Percentiles rank a stretch among this genome's conserved stretches.
Conservation (phyloP, 2,113 vertebrate species). For the Pholis gunnellus region DNA sequence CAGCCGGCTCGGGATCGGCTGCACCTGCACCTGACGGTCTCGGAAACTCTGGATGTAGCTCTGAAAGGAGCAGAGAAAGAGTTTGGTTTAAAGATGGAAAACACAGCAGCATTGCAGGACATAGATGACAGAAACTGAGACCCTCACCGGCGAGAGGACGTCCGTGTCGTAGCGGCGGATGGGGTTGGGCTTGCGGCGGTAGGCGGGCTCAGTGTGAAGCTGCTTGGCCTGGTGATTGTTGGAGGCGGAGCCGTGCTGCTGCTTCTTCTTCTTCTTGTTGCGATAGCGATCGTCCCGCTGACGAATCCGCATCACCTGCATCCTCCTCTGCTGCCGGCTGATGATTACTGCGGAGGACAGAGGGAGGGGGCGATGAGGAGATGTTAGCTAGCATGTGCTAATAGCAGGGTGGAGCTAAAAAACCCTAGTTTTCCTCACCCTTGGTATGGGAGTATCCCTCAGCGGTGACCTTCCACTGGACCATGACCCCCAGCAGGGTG, state of each 20-base stretch:
- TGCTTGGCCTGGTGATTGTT: constrained; percentile 85
- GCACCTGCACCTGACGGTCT: constrained; percentile 89
- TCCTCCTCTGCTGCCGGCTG: constrained; percentile 93
- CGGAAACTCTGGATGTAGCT: constrained; percentile 99
- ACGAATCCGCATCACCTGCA: constrained; percentile 96
- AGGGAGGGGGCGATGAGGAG: neutral
- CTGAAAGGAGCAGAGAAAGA: constrained; percentile 73
- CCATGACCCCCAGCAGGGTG: constrained; percentile 90
- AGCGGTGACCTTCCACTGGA: constrained; percentile 96
- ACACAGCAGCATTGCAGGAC: neutral
- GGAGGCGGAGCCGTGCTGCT: constrained; percentile 66
- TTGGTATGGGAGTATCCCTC: constrained; percentile 98
- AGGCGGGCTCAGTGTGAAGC: constrained; percentile 89
- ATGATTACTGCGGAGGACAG: constrained; percentile 89
- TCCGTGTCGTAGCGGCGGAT: constrained; percentile 97
- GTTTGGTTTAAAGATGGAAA: neutral
- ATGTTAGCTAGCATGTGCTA: neutral
- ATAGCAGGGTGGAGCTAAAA: neutral
- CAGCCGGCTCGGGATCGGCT: constrained; percentile 87
- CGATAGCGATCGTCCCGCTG: constrained; percentile 93
- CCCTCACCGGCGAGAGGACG: constrained; percentile 94
- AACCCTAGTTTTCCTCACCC: constrained; percentile 86
- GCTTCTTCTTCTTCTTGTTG: constrained; percentile 89
- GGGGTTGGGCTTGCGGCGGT: constrained; percentile 96
- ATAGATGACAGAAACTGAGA: neutral